A percentile compares a stretch with the other conserved stretches of the same genome.
Evolutionary conservation across 2,797 vertebrate genomes (phyloP).

Genomic region (Hemibagrus guttatus): DNA sequence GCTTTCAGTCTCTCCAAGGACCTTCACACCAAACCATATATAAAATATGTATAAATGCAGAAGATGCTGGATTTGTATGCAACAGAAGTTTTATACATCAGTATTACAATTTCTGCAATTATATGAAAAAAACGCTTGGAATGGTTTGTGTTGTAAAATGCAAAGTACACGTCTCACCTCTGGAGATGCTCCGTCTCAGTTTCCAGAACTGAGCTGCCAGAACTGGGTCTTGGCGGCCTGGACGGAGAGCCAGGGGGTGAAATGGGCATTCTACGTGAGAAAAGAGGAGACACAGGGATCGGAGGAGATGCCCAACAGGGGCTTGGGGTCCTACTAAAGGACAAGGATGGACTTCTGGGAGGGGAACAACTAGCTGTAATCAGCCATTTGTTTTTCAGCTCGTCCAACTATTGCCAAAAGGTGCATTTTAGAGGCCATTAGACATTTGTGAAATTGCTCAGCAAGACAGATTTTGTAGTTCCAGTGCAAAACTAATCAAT

Average conservation of each 20-base stretch:
- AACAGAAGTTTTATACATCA: not conserved
- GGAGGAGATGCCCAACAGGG: constrained; percentile 69
- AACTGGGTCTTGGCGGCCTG: constrained; percentile 43
- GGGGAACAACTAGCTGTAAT: constrained; percentile 60
- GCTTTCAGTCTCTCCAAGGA: constrained; percentile 79
- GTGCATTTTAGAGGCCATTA: constrained; percentile 23
- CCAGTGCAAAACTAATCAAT: not conserved
- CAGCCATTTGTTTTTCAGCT: constrained; percentile 74
- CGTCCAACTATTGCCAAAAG: constrained; percentile 66
- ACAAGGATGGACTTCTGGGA: constrained; percentile 60
- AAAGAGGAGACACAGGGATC: constrained; percentile 73
- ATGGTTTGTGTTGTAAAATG: not conserved
- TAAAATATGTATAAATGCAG: too few relatives aligned
- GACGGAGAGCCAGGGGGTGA: constrained; percentile 58
- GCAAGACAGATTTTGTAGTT: not conserved
- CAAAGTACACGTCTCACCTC: constrained; percentile 69
- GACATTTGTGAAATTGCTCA: not conserved
- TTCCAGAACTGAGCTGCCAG: constrained; percentile 62
- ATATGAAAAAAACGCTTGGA: too few relatives aligned
- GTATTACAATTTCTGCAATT: not conserved
- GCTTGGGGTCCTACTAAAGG: constrained; percentile 57
- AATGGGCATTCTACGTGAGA: constrained; percentile 65
- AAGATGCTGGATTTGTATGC: not conserved
- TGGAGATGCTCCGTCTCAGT: constrained; percentile 74
- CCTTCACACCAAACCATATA: constrained; percentile 64